A percentile compares a stretch with the other conserved stretches of the same genome.
Conservation (phyloP, 1,140 invertebrate species). For the Drosophila biarmipes region DNA sequence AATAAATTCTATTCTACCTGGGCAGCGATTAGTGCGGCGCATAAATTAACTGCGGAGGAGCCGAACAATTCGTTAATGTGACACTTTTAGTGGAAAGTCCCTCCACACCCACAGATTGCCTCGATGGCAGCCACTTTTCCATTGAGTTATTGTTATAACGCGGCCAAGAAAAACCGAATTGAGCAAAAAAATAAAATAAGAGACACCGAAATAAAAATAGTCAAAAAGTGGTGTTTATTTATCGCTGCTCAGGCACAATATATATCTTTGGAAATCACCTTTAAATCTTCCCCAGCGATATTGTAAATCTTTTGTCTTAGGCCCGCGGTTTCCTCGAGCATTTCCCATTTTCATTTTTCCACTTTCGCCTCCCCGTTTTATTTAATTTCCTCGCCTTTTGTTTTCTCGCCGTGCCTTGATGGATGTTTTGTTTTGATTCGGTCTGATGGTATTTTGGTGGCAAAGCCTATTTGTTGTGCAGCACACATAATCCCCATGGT, state of each 20-base stretch:
- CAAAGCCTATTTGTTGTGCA: conserved; percentile 32
- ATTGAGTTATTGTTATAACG: conserved; percentile 1
- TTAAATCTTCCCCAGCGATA: conserved; percentile 82
- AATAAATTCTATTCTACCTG: conserved; percentile 74
- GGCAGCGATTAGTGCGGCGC: conserved; percentile 49
- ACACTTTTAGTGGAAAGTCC: conserved; percentile 71
- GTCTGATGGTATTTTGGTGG: conserved; percentile 72
- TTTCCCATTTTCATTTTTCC: conserved; percentile 42
- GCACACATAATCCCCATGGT: conserved; percentile 39
- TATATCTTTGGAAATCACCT: conserved; percentile 83
- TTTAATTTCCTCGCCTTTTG: conserved; percentile 41
- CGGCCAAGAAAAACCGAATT: conserved; percentile 40
- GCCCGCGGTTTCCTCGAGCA: conserved; percentile 59
- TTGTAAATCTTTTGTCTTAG: conserved; percentile 83
- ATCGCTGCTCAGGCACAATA: conserved; percentile 79
- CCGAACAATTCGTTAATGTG: conserved; percentile 79
- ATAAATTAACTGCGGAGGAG: conserved; percentile 61
- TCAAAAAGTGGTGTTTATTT: conserved; percentile 77
- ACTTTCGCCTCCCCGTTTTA: conserved; percentile 16
- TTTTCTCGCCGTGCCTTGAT: conserved; percentile 53
- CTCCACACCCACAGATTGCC: conserved; percentile 1
- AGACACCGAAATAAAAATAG: conserved; percentile 50
- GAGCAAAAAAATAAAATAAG: conserved; percentile 61
- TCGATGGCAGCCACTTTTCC: conserved; percentile 1
- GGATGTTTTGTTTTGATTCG: conserved; percentile 82